phyloP scores from a whole-genome alignment of 1,140 invertebrate genomes.

The Manduca sexta region DNA sequence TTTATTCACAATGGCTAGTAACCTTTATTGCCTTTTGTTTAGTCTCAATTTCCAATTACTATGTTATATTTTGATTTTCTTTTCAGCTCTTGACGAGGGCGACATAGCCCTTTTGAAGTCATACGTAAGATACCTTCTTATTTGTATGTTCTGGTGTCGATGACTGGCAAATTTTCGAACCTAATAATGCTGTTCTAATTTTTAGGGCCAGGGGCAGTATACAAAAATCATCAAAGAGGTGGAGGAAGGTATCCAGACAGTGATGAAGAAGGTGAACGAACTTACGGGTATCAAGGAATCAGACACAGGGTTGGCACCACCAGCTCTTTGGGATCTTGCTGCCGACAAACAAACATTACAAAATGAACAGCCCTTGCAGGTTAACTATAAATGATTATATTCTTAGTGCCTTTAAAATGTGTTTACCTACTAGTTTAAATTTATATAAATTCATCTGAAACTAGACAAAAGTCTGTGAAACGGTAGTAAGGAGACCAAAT shows the following conservation, averaged over 20 bases:
- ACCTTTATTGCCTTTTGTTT: constrained; percentile 3
- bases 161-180: constrained; percentile 42
- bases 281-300: constrained; percentile 96
- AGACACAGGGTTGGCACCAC: constrained; percentile 95
- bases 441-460: no score
- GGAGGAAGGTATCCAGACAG: constrained; percentile 96
- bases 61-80: constrained; percentile 59
- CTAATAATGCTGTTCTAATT: constrained; percentile 1
- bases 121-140: constrained; percentile 84
- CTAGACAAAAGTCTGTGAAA: no score
- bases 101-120: constrained; percentile 98
- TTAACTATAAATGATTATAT: constrained; percentile 30
- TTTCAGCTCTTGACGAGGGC: constrained; percentile 96
- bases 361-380: constrained; percentile 96
- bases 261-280: constrained; percentile 98
- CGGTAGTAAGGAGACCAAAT: no score
- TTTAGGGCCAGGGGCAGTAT: constrained; percentile 96
- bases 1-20: background rate
- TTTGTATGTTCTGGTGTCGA: constrained; percentile 10
- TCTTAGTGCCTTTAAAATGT: background rate
- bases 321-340: constrained; percentile 98
- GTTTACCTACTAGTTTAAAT: no score
- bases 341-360: constrained; percentile 99
- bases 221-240: constrained; percentile 95
- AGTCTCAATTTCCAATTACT: constrained; percentile 1